Conservation (phyloP, 2,113 vertebrate genomes). For the Trinectes maculatus region DNA sequence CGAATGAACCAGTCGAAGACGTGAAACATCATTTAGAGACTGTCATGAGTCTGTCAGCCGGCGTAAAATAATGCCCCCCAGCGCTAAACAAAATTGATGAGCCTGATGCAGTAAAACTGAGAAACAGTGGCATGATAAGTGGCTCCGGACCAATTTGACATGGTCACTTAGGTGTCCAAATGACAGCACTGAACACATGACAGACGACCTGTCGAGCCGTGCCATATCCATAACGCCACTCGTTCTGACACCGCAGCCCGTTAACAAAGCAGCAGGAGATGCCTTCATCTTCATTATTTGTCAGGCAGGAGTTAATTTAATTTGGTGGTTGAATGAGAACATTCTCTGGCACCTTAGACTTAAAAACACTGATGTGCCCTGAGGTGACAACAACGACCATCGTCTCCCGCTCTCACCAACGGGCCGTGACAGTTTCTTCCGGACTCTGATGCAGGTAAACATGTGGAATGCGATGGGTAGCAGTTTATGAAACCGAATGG, state of each 20-base stretch:
- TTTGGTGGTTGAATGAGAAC: slow-evolving; percentile 26
- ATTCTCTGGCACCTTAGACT: neutral
- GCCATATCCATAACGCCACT: slow-evolving; percentile 38
- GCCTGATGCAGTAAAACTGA: slow-evolving; percentile 53
- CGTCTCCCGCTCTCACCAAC: slow-evolving; percentile 14
- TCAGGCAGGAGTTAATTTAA: slow-evolving; percentile 26
- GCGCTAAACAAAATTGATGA: slow-evolving; percentile 68
- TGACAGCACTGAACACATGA: slow-evolving; percentile 53
- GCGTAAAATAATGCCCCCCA: slow-evolving; percentile 55
- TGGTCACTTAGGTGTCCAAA: slow-evolving; percentile 53
- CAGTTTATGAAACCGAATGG: slow-evolving; percentile 7
- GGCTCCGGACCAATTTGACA: slow-evolving; percentile 61
- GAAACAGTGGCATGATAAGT: slow-evolving; percentile 69
- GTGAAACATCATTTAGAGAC: slow-evolving; percentile 66
- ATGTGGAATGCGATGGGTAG: no score
- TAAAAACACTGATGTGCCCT: slow-evolving; percentile 2
- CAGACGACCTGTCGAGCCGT: slow-evolving; percentile 43
- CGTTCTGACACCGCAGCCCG: slow-evolving; percentile 34
- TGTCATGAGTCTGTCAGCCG: slow-evolving; percentile 62
- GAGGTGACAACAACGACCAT: slow-evolving; percentile 13
- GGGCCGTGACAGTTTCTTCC: slow-evolving; percentile 3
- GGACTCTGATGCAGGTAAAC: slow-evolving; percentile 22
- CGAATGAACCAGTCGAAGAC: slow-evolving; percentile 59
- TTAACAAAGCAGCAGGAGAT: slow-evolving; percentile 15
- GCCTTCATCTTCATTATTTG: slow-evolving; percentile 41